A percentile compares a stretch with the other conserved stretches of the same genome.
phyloP scores from a whole-genome alignment of 2,888 invertebrate genomes.

The Stenolophus ochropezus region DNA sequence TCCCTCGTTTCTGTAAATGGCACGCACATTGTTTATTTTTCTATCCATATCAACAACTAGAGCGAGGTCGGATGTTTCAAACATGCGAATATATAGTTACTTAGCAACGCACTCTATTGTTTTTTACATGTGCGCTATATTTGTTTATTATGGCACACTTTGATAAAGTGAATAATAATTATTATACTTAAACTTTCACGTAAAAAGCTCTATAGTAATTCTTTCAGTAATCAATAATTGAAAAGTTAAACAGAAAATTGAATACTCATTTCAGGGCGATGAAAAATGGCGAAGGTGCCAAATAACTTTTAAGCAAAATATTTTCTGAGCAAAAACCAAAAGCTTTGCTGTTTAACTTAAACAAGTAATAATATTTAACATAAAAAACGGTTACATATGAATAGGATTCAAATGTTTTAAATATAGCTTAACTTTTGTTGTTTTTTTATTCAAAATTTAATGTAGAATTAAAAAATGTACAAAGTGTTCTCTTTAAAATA shows the following conservation, averaged over 20 bases:
- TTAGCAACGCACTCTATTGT: background rate
- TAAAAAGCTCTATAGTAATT: background rate
- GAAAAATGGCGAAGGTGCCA: background rate
- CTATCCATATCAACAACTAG: constrained; percentile 7
- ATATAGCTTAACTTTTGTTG: no score
- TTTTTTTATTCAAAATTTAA: no score
- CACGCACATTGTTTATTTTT: background rate
- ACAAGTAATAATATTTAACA: no score
- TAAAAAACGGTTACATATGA: no score
- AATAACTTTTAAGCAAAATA: no score
- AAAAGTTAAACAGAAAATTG: background rate
- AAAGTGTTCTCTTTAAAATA: no score
- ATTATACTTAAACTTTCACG: background rate
- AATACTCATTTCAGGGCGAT: background rate
- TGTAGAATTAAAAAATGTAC: no score
- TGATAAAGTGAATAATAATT: background rate
- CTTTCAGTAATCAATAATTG: background rate
- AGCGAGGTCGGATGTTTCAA: constrained; percentile 14
- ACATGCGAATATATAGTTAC: constrained; percentile 13
- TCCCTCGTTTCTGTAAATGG: background rate
- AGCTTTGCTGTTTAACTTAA: no score
- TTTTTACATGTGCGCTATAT: background rate
- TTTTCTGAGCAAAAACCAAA: no score
- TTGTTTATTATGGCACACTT: background rate
- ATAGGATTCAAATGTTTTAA: no score